Percentiles rank a stretch among this genome's conserved stretches.
These are phyloP conservation scores for Trematocara zebra DNA, from an alignment of 2,113 vertebrate species.

Conservation along the genomic window DNA sequence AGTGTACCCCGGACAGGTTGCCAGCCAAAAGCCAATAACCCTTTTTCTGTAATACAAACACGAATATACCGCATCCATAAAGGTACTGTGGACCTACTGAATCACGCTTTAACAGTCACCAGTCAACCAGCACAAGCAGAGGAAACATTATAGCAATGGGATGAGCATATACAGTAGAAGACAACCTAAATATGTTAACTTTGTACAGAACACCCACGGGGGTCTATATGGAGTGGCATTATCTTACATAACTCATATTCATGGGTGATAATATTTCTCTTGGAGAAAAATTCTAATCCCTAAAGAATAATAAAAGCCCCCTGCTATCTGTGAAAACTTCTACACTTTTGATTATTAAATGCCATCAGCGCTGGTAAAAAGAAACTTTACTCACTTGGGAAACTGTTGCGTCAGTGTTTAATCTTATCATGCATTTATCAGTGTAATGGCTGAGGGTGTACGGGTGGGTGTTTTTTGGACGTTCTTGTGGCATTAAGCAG, in stretches of 20 bases:
- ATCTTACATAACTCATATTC: slow-evolving; percentile 16
- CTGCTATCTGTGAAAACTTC: neutral
- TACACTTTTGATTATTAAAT: slow-evolving; percentile 1
- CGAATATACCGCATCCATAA: neutral
- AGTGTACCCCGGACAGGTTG: neutral
- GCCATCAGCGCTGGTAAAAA: slow-evolving; percentile 1
- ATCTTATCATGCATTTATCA: neutral
- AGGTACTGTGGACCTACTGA: neutral
- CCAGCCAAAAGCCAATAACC: neutral
- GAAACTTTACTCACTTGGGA: neutral
- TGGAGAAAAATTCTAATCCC: neutral
- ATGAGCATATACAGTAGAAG: neutral
- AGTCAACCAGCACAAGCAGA: neutral
- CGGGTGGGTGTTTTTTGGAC: neutral
- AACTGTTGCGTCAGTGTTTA: neutral
- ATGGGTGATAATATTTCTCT: neutral
- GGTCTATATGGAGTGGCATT: neutral
- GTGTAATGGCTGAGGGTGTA: neutral
- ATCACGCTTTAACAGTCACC: neutral
- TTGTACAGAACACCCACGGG: neutral
- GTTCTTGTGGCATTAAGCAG: neutral
- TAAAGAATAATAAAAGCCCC: slow-evolving; percentile 11
- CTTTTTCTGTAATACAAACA: neutral
- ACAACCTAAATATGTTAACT: neutral
- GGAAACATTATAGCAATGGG: neutral